phyloP scores from a whole-genome alignment of 2,113 vertebrate genomes.

The Phyllostomus discolor region DNA sequence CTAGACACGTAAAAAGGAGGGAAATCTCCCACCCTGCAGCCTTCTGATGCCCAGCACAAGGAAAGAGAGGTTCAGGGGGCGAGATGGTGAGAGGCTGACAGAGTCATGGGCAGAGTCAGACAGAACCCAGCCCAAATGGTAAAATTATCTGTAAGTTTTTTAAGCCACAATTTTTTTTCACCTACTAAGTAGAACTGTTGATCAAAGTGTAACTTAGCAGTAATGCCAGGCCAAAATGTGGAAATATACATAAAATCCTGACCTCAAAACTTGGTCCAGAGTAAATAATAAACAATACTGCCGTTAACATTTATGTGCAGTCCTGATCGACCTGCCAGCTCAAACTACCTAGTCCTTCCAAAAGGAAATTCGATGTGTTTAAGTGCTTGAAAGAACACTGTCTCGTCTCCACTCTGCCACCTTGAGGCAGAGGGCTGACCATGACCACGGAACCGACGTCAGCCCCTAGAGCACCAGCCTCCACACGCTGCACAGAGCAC shows the following conservation, averaged over 20 bases:
- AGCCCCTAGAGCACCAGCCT: background rate
- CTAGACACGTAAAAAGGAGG: background rate
- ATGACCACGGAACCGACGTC: background rate
- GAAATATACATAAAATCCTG: background rate
- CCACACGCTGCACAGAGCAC: background rate
- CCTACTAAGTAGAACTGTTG: background rate
- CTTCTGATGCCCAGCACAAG: background rate
- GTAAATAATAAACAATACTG: background rate
- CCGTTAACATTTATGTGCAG: background rate
- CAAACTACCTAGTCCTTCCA: background rate
- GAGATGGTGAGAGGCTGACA: background rate
- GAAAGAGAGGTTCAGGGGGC: background rate
- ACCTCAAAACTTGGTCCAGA: slow-evolving; percentile 6
- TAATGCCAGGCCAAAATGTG: background rate
- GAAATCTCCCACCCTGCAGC: background rate
- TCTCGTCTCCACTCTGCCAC: slow-evolving; percentile 60
- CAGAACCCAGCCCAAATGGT: background rate
- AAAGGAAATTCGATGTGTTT: slow-evolving; percentile 38
- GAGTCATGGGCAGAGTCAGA: background rate
- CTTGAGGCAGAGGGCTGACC: slow-evolving; percentile 36
- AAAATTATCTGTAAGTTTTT: background rate
- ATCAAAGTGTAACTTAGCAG: background rate
- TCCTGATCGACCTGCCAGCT: background rate
- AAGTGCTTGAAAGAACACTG: background rate
- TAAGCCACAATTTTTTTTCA: background rate